These are phyloP conservation scores for Lumbricus terrestris DNA, from an alignment of 2,888 invertebrate species.

Conservation along the genomic window DNA sequence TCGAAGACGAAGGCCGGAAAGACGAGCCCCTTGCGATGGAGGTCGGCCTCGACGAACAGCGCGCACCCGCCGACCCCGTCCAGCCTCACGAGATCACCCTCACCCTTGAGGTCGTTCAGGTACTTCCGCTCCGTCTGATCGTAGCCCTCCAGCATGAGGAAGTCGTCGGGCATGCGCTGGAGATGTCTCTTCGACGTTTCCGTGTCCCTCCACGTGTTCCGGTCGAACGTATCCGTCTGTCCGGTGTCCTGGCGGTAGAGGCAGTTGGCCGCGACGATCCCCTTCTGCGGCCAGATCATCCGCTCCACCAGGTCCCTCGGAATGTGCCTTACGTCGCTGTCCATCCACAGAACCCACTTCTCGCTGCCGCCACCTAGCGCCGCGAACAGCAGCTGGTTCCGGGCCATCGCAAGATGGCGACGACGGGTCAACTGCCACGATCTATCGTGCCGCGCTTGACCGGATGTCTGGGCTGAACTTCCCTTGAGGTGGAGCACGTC, in stretches of 20 bases:
- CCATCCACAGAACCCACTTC: slow-evolving; percentile 52
- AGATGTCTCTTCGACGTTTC: slow-evolving; percentile 43
- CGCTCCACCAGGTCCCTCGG: slow-evolving; percentile 51
- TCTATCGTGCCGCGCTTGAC: slow-evolving; percentile 38
- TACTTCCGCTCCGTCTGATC: slow-evolving; percentile 43
- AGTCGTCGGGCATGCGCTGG: slow-evolving; percentile 36
- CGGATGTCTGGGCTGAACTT: not conserved
- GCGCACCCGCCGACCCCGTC: slow-evolving; percentile 56
- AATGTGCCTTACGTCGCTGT: slow-evolving; percentile 47
- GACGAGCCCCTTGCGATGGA: slow-evolving; percentile 48
- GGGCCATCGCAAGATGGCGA: slow-evolving; percentile 47
- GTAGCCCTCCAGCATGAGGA: slow-evolving; percentile 52
- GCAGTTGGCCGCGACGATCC: slow-evolving; percentile 49
- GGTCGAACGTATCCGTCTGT: slow-evolving; percentile 43
- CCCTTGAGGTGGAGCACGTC: slow-evolving; percentile 41
- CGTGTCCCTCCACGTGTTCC: slow-evolving; percentile 55
- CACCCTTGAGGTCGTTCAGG: slow-evolving; percentile 46
- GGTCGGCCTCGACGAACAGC: slow-evolving; percentile 45
- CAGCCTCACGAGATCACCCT: slow-evolving; percentile 47
- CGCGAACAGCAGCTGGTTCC: slow-evolving; percentile 45
- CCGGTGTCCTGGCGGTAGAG: slow-evolving; percentile 38
- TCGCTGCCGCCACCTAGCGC: slow-evolving; percentile 41
- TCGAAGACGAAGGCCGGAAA: slow-evolving; percentile 49
- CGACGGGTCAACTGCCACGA: slow-evolving; percentile 45
- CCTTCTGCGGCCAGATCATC: slow-evolving; percentile 45